These are phyloP conservation scores for Zosterops lateralis DNA, from an alignment of 2,113 vertebrate genomes.

Conservation along the genomic window DNA sequence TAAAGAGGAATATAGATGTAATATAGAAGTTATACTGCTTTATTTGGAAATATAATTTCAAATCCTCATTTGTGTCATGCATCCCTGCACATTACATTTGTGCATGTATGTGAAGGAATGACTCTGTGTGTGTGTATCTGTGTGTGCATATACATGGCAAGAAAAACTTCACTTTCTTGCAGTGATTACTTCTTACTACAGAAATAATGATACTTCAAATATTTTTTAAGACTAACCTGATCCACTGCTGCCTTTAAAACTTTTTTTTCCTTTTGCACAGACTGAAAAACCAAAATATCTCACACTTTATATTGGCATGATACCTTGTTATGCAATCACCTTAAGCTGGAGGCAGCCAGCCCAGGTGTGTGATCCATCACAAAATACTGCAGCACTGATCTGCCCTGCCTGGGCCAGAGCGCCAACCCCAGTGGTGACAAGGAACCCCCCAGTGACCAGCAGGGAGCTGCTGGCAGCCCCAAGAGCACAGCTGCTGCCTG, in stretches of 20 bases:
- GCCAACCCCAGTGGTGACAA: accelerated
- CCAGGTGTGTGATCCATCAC: background rate
- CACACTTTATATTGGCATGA: accelerated
- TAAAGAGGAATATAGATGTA: background rate
- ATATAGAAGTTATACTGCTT: background rate
- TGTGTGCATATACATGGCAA: background rate
- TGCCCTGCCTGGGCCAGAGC: background rate
- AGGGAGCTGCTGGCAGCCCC: background rate
- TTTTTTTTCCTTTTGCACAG: background rate
- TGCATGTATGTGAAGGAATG: accelerated
- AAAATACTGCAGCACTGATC: background rate
- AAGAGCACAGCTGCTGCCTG: background rate
- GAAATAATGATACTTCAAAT: background rate
- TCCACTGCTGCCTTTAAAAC: background rate
- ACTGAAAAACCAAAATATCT: background rate
- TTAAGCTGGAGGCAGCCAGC: background rate
- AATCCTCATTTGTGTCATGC: background rate
- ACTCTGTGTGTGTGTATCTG: background rate
- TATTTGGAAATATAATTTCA: background rate
- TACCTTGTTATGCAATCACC: background rate
- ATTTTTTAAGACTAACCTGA: background rate
- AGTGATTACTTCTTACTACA: background rate
- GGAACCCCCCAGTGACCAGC: accelerated
- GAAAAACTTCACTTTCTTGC: background rate
- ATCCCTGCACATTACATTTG: background rate